These are phyloP conservation scores for Hipparchia sbordonii DNA, from an alignment of 2,888 invertebrate genomes.

Conservation along the genomic window DNA sequence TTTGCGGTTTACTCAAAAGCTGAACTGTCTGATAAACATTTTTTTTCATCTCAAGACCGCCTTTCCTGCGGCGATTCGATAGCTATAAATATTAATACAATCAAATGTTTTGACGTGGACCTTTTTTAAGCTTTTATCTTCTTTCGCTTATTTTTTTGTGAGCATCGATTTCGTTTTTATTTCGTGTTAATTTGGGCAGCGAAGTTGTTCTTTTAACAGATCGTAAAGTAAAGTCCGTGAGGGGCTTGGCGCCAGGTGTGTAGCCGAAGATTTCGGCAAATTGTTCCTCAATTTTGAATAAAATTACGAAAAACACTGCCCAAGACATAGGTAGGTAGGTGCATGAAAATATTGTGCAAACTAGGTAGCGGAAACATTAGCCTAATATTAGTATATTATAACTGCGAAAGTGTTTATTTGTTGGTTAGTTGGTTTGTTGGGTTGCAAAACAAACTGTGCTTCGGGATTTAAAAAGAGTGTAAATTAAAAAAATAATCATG, in stretches of 20 bases:
- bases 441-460: no score
- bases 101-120: slow-evolving; percentile 83
- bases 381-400: no score
- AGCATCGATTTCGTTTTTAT: slow-evolving; percentile 78
- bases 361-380: no score
- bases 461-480: no score
- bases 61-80: slow-evolving; percentile 77
- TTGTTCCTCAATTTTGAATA: slow-evolving; percentile 31
- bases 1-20: slow-evolving; percentile 82
- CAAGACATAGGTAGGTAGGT: no score
- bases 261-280: slow-evolving; percentile 44
- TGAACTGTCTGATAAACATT: slow-evolving; percentile 82
- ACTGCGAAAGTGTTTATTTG: no score
- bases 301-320: slow-evolving; percentile 9
- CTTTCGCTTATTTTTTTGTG: slow-evolving; percentile 77
- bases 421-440: no score
- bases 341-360: no score
- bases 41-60: slow-evolving; percentile 64
- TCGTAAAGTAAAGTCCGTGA: slow-evolving; percentile 75
- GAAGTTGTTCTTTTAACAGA: slow-evolving; percentile 83
- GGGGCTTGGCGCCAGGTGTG: slow-evolving; percentile 70
- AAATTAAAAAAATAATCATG: no score
- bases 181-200: slow-evolving; percentile 83
- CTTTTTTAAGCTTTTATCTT: slow-evolving; percentile 82
- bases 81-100: slow-evolving; percentile 83